These are phyloP conservation scores for Belonocnema kinseyi DNA, from an alignment of 1,140 invertebrate genomes.

Conservation along the genomic window DNA sequence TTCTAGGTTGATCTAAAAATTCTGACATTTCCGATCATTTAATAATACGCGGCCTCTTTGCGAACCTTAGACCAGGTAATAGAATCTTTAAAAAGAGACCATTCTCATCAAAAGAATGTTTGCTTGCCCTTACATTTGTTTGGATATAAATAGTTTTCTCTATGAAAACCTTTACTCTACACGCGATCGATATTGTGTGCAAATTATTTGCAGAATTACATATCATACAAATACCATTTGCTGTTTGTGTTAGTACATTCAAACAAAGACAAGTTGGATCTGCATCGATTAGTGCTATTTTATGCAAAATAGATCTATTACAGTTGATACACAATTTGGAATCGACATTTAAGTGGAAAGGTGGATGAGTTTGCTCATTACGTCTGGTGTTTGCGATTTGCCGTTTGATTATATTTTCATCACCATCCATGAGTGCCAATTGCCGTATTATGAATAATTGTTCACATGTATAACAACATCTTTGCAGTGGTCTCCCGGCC, in stretches of 20 bases:
- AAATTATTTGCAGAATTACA: constrained; percentile 33
- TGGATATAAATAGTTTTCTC: constrained; percentile 31
- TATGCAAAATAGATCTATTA: not conserved
- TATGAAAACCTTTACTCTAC: constrained; percentile 36
- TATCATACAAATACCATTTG: constrained; percentile 25
- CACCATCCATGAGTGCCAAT: too few relatives aligned
- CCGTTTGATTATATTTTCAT: too few relatives aligned
- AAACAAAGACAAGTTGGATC: constrained; percentile 29
- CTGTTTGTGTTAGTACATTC: constrained; percentile 13
- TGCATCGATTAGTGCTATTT: not conserved
- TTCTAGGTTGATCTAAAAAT: constrained; percentile 31
- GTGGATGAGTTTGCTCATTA: not conserved
- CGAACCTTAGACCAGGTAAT: too few relatives aligned
- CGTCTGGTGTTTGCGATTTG: too few relatives aligned
- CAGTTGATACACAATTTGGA: too few relatives aligned
- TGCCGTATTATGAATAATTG: too few relatives aligned
- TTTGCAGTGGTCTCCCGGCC: too few relatives aligned
- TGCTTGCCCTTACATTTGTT: constrained; percentile 32
- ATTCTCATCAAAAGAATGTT: constrained; percentile 39
- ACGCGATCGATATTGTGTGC: constrained; percentile 13
- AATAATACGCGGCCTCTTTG: constrained; percentile 33
- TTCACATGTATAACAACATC: too few relatives aligned
- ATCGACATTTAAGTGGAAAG: not conserved
- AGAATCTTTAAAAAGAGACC: constrained; percentile 29
- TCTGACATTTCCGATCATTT: constrained; percentile 12